phyloP scores from a whole-genome alignment of 2,113 vertebrate species.

The Oreotrochilus melanogaster region DNA sequence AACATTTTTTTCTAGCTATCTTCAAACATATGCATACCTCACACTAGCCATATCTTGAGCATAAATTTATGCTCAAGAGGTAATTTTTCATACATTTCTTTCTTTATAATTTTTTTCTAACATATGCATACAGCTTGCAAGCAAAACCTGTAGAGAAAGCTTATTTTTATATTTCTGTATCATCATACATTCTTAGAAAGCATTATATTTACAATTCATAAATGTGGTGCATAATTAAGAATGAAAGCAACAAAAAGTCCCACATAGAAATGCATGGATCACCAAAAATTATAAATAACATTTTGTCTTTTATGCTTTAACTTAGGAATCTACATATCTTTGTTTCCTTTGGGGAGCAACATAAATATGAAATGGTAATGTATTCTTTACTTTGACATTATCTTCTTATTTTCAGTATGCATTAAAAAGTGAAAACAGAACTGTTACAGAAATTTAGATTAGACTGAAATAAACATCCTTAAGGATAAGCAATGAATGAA shows the following conservation, averaged over 20 bases:
- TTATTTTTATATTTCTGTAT: background rate
- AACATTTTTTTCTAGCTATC: background rate
- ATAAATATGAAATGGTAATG: background rate
- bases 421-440: background rate
- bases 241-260: background rate
- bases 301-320: background rate
- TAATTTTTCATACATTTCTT: background rate
- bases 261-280: background rate
- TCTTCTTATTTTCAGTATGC: background rate
- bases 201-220: background rate
- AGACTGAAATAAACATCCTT: background rate
- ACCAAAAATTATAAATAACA: background rate
- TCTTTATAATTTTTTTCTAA: background rate
- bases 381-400: background rate
- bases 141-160: background rate
- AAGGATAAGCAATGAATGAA: background rate
- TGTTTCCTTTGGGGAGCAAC: background rate
- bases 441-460: background rate
- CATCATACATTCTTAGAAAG: background rate
- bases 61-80: background rate
- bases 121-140: background rate
- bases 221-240: background rate
- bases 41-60: background rate
- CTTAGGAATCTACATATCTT: background rate
- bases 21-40: background rate